Conservation (phyloP, 1,140 invertebrate species). For the Drosophila insularis region DNA sequence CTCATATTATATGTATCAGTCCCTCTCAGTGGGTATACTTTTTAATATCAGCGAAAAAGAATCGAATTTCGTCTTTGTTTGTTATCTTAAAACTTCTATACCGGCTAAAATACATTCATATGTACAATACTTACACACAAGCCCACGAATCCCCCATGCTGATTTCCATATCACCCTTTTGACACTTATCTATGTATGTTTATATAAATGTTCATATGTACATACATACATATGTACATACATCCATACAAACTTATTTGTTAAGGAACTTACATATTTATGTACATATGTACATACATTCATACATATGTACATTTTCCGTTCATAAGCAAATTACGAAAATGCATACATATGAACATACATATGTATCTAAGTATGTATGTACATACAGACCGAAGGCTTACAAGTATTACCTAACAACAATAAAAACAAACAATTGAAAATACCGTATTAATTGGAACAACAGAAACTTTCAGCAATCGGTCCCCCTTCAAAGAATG, state of each 20-base stretch:
- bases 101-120: background rate
- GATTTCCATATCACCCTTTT: background rate
- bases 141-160: background rate
- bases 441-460: slow-evolving; percentile 24
- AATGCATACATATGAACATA: slow-evolving; percentile 16
- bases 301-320: slow-evolving; percentile 23
- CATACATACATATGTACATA: slow-evolving; percentile 23
- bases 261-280: slow-evolving; percentile 20
- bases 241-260: slow-evolving; percentile 7
- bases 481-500: background rate
- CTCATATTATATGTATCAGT: background rate
- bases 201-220: slow-evolving; percentile 23
- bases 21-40: background rate
- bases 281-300: slow-evolving; percentile 22
- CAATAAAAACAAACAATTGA: slow-evolving; percentile 23
- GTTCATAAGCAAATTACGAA: slow-evolving; percentile 14
- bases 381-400: slow-evolving; percentile 15
- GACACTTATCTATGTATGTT: background rate
- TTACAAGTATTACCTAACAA: slow-evolving; percentile 53
- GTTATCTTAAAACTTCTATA: background rate
- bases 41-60: background rate
- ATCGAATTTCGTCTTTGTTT: background rate
- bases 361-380: slow-evolving; percentile 2
- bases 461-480: slow-evolving; percentile 18
- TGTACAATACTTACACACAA: background rate